A percentile compares a stretch with the other conserved stretches of the same genome.
Conservation (phyloP, 2,113 vertebrate species). For the Myotis brandtii region DNA sequence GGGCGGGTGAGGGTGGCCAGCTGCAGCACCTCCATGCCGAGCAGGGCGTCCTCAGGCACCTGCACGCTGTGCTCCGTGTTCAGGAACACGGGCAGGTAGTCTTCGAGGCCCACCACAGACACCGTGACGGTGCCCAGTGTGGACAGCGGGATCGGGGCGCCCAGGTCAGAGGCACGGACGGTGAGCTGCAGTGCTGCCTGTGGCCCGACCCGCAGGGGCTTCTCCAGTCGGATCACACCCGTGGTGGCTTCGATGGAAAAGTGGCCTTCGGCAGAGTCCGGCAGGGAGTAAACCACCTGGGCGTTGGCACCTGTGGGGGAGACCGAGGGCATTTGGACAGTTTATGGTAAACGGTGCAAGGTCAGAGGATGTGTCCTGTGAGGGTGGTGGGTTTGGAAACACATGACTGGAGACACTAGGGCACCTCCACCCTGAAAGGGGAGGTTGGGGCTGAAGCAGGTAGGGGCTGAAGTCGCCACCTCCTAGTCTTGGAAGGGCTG, state of each 20-base stretch:
- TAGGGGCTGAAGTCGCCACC: not conserved
- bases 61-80: conserved; percentile 89
- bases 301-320: conserved; percentile 91
- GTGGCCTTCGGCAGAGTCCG: conserved; percentile 89
- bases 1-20: conserved; percentile 89
- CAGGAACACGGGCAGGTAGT: conserved; percentile 94
- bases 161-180: conserved; percentile 93
- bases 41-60: conserved; percentile 90
- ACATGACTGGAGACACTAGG: not conserved
- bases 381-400: not conserved
- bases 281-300: conserved; percentile 93
- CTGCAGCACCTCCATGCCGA: conserved; percentile 90
- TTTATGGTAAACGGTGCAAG: not conserved
- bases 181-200: conserved; percentile 90
- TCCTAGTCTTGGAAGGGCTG: not conserved
- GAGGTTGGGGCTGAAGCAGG: not conserved
- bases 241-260: conserved; percentile 96
- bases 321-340: not conserved
- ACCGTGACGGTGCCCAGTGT: conserved; percentile 91
- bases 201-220: conserved; percentile 87
- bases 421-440: not conserved
- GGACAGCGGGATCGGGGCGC: conserved; percentile 89
- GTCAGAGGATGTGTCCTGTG: not conserved
- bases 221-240: conserved; percentile 94
- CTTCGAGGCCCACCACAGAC: conserved; percentile 92